Evolutionary conservation across 2,888 invertebrate genomes (phyloP).

Genomic region (Drosophila birchii): DNA sequence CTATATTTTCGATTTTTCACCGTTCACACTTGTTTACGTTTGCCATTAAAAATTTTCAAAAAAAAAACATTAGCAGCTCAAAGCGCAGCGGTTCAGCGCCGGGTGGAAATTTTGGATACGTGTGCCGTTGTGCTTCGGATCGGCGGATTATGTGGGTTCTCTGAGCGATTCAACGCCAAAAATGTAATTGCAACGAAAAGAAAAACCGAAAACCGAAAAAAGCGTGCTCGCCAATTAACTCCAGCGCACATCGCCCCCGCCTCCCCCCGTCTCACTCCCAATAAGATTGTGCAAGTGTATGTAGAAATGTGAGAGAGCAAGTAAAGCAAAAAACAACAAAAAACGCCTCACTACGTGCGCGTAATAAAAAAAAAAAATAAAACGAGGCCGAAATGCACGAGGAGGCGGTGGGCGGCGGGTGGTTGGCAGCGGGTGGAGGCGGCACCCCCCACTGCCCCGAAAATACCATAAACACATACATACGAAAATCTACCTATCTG

Average conservation of each 20-base stretch:
- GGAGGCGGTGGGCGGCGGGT: slow-evolving; percentile 38
- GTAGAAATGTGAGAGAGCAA: slow-evolving; percentile 62
- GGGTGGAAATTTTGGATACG: slow-evolving; percentile 38
- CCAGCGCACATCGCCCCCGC: slow-evolving; percentile 23
- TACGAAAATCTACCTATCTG: slow-evolving; percentile 75
- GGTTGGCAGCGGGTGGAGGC: slow-evolving; percentile 29
- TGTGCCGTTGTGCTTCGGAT: slow-evolving; percentile 72
- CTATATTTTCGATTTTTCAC: slow-evolving; percentile 33
- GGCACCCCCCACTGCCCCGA: slow-evolving; percentile 47
- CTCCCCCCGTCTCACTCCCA: slow-evolving; percentile 5
- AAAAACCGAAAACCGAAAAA: slow-evolving; percentile 44
- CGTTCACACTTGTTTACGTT: slow-evolving; percentile 35
- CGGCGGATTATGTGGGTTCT: slow-evolving; percentile 71
- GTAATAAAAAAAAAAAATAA: slow-evolving; percentile 77
- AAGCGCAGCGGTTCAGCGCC: slow-evolving; percentile 39
- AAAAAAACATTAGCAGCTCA: slow-evolving; percentile 21
- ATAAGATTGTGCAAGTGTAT: slow-evolving; percentile 74
- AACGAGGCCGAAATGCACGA: slow-evolving; percentile 78
- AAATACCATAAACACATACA: slow-evolving; percentile 67
- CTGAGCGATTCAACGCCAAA: slow-evolving; percentile 51
- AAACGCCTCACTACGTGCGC: slow-evolving; percentile 67
- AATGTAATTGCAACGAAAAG: slow-evolving; percentile 65
- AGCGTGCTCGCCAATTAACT: slow-evolving; percentile 52
- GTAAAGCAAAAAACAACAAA: slow-evolving; percentile 25
- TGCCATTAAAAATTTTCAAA: slow-evolving; percentile 23